These are phyloP conservation scores for Lontra canadensis DNA, from an alignment of 2,113 vertebrate genomes.

Conservation along the genomic window DNA sequence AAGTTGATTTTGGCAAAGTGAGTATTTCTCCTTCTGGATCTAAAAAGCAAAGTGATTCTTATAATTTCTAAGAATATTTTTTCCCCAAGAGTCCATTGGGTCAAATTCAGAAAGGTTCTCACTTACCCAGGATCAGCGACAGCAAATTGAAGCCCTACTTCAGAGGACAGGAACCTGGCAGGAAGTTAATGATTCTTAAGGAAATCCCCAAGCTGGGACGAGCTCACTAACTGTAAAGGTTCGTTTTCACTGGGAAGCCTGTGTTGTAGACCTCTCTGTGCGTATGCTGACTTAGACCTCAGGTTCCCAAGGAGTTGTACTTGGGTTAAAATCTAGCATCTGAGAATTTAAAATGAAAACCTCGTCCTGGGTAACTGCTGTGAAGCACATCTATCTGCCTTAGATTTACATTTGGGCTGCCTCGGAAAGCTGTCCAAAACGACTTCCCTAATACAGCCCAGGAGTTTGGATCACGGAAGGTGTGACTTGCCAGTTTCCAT, in stretches of 20 bases:
- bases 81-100: neutral
- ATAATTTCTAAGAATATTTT: neutral
- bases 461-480: neutral
- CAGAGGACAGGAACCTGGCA: neutral
- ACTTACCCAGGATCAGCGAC: neutral
- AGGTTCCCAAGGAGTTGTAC: neutral
- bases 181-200: neutral
- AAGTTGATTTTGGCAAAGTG: neutral
- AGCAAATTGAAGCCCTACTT: neutral
- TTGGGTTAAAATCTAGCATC: neutral
- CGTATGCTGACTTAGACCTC: neutral
- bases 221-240: neutral
- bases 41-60: neutral
- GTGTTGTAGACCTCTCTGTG: neutral
- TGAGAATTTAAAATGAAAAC: neutral
- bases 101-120: neutral
- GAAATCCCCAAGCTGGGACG: neutral
- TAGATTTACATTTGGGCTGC: neutral
- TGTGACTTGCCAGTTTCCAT: neutral
- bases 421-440: neutral
- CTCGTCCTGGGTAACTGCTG: neutral
- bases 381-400: neutral
- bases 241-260: neutral
- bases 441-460: neutral
- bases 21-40: neutral